These are phyloP conservation scores for Mormyrus hasselquistii DNA, from an alignment of 2,797 vertebrate species.

Conservation along the genomic window DNA sequence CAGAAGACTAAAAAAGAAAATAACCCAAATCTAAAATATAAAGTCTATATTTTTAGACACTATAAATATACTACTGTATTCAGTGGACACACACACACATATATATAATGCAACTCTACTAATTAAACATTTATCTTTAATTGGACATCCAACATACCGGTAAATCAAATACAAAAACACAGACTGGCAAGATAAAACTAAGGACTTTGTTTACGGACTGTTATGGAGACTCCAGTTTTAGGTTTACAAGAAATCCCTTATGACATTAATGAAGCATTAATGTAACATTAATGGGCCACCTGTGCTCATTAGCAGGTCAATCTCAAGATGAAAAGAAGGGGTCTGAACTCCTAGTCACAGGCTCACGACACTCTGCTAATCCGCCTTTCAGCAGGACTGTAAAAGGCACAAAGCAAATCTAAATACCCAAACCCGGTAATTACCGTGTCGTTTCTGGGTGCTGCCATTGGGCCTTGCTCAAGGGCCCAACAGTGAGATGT, in stretches of 20 bases:
- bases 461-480: not conserved
- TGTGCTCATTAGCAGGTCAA: not conserved
- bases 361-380: not conserved
- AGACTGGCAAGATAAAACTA: not conserved
- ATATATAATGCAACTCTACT: not conserved
- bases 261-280: not conserved
- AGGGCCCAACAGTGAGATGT: not conserved
- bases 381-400: not conserved
- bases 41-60: conserved; percentile 3
- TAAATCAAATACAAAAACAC: not conserved
- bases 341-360: not conserved
- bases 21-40: not conserved
- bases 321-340: not conserved
- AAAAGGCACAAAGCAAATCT: not conserved
- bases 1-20: not conserved
- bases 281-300: not conserved
- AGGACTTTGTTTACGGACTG: not conserved
- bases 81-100: not conserved
- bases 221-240: not conserved
- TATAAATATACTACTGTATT: not conserved
- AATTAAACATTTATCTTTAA: not conserved
- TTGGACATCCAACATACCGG: not conserved
- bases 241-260: not conserved
- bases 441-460: not conserved
- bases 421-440: not conserved